phyloP scores from a whole-genome alignment of 2,113 vertebrate genomes.

The Tachycineta bicolor region DNA sequence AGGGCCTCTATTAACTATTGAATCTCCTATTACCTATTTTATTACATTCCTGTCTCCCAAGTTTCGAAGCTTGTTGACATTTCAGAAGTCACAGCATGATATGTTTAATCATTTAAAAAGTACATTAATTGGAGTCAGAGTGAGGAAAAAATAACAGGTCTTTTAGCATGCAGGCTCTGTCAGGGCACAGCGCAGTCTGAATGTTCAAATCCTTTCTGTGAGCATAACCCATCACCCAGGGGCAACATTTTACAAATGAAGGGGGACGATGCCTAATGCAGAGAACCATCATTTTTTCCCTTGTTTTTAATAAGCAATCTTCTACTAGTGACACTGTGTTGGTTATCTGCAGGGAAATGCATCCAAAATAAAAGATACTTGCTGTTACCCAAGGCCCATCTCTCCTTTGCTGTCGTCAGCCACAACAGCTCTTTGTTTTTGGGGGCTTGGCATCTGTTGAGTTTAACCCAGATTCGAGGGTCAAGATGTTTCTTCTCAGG shows the following conservation, averaged over 20 bases:
- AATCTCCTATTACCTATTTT: conserved; percentile 83
- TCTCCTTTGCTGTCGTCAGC: neutral
- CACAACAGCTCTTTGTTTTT: conserved; percentile 60
- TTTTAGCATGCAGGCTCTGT: conserved; percentile 33
- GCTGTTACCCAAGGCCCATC: conserved; percentile 4
- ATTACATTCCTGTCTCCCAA: conserved; percentile 77
- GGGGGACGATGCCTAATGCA: neutral
- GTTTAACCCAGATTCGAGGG: conserved; percentile 64
- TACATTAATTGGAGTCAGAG: conserved; percentile 76
- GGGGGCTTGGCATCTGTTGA: conserved; percentile 61
- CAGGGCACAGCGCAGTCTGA: conserved; percentile 9
- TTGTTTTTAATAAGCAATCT: neutral
- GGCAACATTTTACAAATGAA: conserved; percentile 8
- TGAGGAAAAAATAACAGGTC: conserved; percentile 49
- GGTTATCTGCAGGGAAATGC: neutral
- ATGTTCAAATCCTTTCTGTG: neutral
- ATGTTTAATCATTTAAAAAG: conserved; percentile 80
- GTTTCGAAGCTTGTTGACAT: conserved; percentile 81
- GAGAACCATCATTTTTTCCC: neutral
- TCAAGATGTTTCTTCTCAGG: conserved; percentile 68
- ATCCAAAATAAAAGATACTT: conserved; percentile 21
- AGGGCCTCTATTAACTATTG: conserved; percentile 80
- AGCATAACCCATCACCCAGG: conserved; percentile 1
- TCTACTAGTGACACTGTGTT: neutral
- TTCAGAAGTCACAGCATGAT: conserved; percentile 80